Percentiles rank a stretch among this genome's conserved stretches.
These are phyloP conservation scores for Amiota communis DNA, from an alignment of 2,888 invertebrate species.

Conservation along the genomic window DNA sequence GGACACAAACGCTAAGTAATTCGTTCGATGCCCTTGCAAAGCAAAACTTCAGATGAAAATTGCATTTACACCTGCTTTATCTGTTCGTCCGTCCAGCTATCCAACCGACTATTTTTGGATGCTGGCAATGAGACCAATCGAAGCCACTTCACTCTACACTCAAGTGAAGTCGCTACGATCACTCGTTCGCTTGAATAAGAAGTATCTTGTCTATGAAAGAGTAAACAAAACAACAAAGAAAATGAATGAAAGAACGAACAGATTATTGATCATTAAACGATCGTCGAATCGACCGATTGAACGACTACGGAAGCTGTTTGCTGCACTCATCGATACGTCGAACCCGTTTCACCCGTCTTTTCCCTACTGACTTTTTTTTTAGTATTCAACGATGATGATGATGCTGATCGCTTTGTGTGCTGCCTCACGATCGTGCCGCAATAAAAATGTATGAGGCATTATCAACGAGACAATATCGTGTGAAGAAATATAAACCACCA, in stretches of 20 bases:
- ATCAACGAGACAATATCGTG: constrained; percentile 61
- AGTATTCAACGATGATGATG: neutral
- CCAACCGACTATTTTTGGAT: neutral
- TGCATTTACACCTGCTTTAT: constrained; percentile 27
- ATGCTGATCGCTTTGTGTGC: neutral
- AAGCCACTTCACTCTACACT: constrained; percentile 3
- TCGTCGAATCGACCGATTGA: constrained; percentile 5
- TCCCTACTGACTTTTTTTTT: neutral
- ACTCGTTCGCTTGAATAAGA: neutral
- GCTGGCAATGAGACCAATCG: constrained; percentile 16
- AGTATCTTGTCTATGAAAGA: constrained; percentile 14
- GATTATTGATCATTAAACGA: constrained; percentile 29
- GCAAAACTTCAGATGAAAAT: constrained; percentile 20
- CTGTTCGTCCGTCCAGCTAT: neutral
- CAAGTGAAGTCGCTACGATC: neutral
- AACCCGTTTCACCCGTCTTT: neutral
- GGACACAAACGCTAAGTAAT: neutral
- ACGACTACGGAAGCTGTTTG: constrained; percentile 26
- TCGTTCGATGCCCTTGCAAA: neutral
- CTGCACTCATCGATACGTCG: neutral
- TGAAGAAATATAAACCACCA: constrained; percentile 52
- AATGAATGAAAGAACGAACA: neutral
- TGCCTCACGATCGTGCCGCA: constrained; percentile 58
- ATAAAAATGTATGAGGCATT: constrained; percentile 64
- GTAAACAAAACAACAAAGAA: neutral